Base-by-base conservation (phyloP, 2,888 invertebrate species). In the Tryphoninae sp. region DNA sequence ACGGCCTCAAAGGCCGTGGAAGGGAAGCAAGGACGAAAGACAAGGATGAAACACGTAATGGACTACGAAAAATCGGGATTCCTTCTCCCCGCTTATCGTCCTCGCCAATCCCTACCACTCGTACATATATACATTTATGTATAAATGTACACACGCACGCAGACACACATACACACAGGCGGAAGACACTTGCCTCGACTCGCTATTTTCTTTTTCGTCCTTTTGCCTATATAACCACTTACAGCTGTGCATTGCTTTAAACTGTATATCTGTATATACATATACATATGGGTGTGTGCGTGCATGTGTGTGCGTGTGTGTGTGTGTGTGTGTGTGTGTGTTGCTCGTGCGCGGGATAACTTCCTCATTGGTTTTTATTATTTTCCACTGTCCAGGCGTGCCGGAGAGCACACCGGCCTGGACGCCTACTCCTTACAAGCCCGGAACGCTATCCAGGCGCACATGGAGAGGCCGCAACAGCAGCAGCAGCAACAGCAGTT, bases 311-410 rank as follows among this genome's bases (percentile, higher is more conserved):
- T 33, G 4, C 6, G 33, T 33, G 6, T 55, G 19, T 7, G 19
- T 19, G 42, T 64, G 33, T 65, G 16, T 45, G 9, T 16, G 33
- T 33, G 42, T 71, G 69, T 76, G 49, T 68, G 65, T 59, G 62
- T 51, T 61, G 51, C 67, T 42, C 45, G 61, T 45, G 58, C 64
- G 40, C 80, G 65, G 33, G 51, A 78, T 79, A 79, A 82, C 82
- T 82, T 82, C 82, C 78, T 82, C 75, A 65, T 79, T 79, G 76
- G 71, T 82, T 81, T 78, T 75, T 75, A 72, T 82, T 64, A 61
- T 69, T 78, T 71, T 16, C 53, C 55, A 53, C 58, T 67, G 69
- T 62, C 59, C 59, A 26, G 26, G 53, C 59, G 33, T 42, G 45
- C 26, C 58, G 55, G 33, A 74, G 65, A 69, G 78, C 72, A 42